These are phyloP conservation scores for Agrotis exclamationis DNA, from an alignment of 2,888 invertebrate genomes.

Conservation along the genomic window DNA sequence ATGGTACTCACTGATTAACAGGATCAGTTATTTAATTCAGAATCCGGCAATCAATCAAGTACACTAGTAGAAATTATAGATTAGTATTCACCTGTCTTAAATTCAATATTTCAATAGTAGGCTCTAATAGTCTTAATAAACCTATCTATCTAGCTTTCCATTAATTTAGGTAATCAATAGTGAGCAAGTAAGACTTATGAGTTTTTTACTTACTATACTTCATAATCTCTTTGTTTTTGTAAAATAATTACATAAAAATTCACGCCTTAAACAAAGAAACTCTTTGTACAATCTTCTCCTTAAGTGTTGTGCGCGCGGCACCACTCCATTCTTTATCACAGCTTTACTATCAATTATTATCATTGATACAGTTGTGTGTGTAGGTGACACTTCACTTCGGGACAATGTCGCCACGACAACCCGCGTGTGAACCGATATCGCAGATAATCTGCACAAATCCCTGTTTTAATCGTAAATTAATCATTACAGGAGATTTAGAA, in stretches of 20 bases:
- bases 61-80: too few relatives aligned
- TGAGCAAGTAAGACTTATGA: too few relatives aligned
- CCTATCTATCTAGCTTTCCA: too few relatives aligned
- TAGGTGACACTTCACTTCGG: conserved; percentile 16
- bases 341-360: conserved; percentile 78
- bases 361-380: conserved; percentile 63
- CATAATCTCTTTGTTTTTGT: too few relatives aligned
- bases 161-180: too few relatives aligned
- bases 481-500: conserved; percentile 14
- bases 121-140: too few relatives aligned
- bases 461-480: conserved; percentile 21
- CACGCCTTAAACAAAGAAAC: neutral
- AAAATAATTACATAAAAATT: too few relatives aligned
- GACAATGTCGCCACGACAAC: conserved; percentile 47
- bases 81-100: too few relatives aligned
- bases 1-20: neutral
- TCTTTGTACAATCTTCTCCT: conserved; percentile 57
- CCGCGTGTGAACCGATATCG: conserved; percentile 54
- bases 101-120: too few relatives aligned
- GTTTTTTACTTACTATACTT: too few relatives aligned
- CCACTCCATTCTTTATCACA: conserved; percentile 71
- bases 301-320: conserved; percentile 79
- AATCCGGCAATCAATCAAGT: too few relatives aligned
- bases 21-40: too few relatives aligned
- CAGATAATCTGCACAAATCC: conserved; percentile 54